These are phyloP conservation scores for Agriopis aurantiaria DNA, from an alignment of 2,888 invertebrate genomes.

Conservation along the genomic window DNA sequence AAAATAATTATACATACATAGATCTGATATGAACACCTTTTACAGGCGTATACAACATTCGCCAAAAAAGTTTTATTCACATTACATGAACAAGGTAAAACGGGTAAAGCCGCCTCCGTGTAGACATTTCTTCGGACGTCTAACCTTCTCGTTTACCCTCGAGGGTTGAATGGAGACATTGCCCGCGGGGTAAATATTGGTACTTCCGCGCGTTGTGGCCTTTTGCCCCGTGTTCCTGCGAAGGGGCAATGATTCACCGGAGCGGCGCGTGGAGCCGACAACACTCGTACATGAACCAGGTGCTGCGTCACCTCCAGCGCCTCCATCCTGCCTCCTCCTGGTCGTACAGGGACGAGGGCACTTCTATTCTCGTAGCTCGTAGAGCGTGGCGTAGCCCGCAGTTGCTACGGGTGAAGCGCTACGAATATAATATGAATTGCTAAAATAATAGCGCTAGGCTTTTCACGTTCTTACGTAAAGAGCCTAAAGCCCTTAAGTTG, in stretches of 20 bases:
- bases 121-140: slow-evolving; percentile 2
- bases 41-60: too few species aligned
- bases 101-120: background rate
- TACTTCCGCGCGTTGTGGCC: slow-evolving; percentile 3
- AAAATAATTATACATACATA: too few species aligned
- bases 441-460: slow-evolving; percentile 2
- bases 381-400: background rate
- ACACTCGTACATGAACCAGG: too few species aligned
- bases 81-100: slow-evolving; percentile 9
- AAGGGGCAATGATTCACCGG: background rate
- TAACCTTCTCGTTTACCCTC: background rate
- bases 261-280: background rate
- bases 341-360: too few species aligned
- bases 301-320: too few species aligned
- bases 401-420: background rate
- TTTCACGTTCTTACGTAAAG: too few species aligned
- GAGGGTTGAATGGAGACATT: background rate
- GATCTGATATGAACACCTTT: too few species aligned
- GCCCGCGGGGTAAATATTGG: slow-evolving; percentile 7
- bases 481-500: too few species aligned
- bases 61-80: slow-evolving; percentile 33
- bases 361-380: background rate
- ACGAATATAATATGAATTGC: background rate
- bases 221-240: slow-evolving; percentile 1
- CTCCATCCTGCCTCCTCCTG: too few species aligned